Percentiles rank a stretch among this genome's conserved stretches.
These are phyloP conservation scores for Caenorhabditis plicata DNA, from an alignment of 2,888 invertebrate species.

Conservation along the genomic window DNA sequence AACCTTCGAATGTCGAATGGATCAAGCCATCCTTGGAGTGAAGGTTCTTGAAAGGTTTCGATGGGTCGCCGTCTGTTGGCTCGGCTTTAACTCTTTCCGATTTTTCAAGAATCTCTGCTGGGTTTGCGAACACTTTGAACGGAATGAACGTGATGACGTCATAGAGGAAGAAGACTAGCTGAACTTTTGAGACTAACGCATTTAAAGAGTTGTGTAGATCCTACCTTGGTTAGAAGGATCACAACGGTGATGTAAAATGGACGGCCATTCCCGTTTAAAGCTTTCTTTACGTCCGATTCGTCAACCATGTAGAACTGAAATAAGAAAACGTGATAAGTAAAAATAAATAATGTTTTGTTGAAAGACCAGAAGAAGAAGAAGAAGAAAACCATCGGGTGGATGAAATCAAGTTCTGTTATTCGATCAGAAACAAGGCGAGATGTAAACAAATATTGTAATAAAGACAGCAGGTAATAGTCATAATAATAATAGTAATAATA, in stretches of 20 bases:
- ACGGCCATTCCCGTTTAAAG: slow-evolving; percentile 32
- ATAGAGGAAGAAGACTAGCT: slow-evolving; percentile 60
- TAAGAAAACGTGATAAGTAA: too few relatives aligned
- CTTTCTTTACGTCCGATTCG: slow-evolving; percentile 26
- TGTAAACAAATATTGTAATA: too few relatives aligned
- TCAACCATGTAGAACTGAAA: slow-evolving; percentile 13
- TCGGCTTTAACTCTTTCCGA: slow-evolving; percentile 55
- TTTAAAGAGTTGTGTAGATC: slow-evolving; percentile 3
- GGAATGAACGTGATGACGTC: slow-evolving; percentile 60
- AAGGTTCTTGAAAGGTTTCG: slow-evolving; percentile 61
- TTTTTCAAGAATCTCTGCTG: slow-evolving; percentile 52
- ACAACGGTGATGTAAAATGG: slow-evolving; percentile 35
- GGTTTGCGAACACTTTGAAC: slow-evolving; percentile 64
- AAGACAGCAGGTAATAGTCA: too few relatives aligned
- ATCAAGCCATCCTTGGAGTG: slow-evolving; percentile 53
- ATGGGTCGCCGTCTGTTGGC: slow-evolving; percentile 47
- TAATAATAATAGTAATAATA: too few relatives aligned
- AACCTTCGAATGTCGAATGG: slow-evolving; percentile 65
- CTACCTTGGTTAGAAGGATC: slow-evolving; percentile 31
- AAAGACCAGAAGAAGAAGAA: too few relatives aligned
- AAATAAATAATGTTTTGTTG: too few relatives aligned
- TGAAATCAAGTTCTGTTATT: too few relatives aligned
- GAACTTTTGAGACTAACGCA: slow-evolving; percentile 18
- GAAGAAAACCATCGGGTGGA: too few relatives aligned
- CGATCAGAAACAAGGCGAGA: too few relatives aligned